phyloP scores from a whole-genome alignment of 1,140 invertebrate genomes.

The Scaptomyza pallida region DNA sequence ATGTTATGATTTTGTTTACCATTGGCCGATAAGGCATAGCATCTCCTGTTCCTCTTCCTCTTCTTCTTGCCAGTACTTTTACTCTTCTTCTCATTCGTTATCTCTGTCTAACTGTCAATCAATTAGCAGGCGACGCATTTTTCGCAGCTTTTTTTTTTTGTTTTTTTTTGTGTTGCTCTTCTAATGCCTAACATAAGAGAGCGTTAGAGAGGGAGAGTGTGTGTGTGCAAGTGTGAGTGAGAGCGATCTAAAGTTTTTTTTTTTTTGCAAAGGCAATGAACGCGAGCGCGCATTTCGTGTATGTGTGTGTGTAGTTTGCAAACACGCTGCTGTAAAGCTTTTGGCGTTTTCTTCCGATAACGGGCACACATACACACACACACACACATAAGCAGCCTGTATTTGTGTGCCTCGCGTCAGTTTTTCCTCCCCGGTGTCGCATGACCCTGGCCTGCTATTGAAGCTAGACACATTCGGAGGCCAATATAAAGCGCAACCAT shows the following conservation, averaged over 20 bases:
- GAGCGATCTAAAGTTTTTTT: conserved; percentile 53
- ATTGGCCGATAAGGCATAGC: conserved; percentile 2
- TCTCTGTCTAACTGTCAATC: conserved; percentile 25
- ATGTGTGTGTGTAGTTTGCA: conserved; percentile 11
- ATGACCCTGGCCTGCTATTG: conserved; percentile 83
- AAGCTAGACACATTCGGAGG: conserved; percentile 81
- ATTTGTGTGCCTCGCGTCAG: conserved; percentile 53
- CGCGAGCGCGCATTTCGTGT: conserved; percentile 53
- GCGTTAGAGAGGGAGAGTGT: conserved; percentile 11
- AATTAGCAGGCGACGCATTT: conserved; percentile 23
- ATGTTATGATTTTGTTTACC: conserved; percentile 9
- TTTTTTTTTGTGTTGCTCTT: conserved; percentile 34
- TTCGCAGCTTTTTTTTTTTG: conserved; percentile 19
- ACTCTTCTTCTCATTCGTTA: neutral
- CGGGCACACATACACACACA: conserved; percentile 61
- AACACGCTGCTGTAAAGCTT: conserved; percentile 51
- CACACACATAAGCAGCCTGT: conserved; percentile 14
- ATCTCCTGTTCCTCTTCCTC: conserved; percentile 11
- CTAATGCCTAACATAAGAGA: conserved; percentile 36
- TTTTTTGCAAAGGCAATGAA: conserved; percentile 81
- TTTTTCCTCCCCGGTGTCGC: conserved; percentile 80
- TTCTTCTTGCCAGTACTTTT: neutral
- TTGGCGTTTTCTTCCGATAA: conserved; percentile 83
- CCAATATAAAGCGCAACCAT: conserved; percentile 81
- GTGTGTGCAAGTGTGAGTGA: conserved; percentile 2